Evolutionary conservation across 1,140 invertebrate genomes (phyloP).

Genomic region (Eulimnadia texana): DNA sequence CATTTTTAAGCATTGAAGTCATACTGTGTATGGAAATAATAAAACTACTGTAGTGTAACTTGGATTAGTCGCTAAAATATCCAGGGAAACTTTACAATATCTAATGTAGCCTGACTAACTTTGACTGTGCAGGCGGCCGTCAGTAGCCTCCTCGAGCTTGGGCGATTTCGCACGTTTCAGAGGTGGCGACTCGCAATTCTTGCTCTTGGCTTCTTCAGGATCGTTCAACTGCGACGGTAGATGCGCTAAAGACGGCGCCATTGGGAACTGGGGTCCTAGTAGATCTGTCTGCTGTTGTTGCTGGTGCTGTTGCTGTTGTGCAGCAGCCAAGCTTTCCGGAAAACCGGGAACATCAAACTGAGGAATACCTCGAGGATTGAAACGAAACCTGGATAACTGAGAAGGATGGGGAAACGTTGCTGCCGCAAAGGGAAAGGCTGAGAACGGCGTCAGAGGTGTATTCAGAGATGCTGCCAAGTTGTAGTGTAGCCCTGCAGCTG

Average conservation of each 20-base stretch:
- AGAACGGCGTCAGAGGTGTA: conserved; percentile 4
- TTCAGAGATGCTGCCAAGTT: conserved; percentile 5
- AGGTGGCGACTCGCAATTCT: not conserved
- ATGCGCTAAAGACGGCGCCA: not conserved
- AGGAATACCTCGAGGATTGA: conserved; percentile 4
- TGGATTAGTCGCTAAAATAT: too few relatives aligned
- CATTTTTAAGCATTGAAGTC: too few relatives aligned
- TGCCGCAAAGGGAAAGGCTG: conserved; percentile 7
- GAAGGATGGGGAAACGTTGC: conserved; percentile 5
- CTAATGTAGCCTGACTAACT: not conserved
- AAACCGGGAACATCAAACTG: conserved; percentile 1
- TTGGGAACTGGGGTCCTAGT: not conserved
- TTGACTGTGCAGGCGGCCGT: not conserved
- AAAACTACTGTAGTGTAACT: too few relatives aligned
- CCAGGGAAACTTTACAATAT: not conserved
- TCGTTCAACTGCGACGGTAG: not conserved
- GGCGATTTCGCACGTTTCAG: not conserved
- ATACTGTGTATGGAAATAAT: too few relatives aligned
- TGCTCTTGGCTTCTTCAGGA: not conserved
- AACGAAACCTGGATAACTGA: not conserved
- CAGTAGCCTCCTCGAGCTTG: not conserved
- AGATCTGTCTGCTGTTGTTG: not conserved
- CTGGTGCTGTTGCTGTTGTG: conserved; percentile 6
- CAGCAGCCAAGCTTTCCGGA: not conserved
- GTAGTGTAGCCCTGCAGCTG: conserved; percentile 11